Conservation (phyloP, 2,113 vertebrate species). For the Chitala chitala region DNA sequence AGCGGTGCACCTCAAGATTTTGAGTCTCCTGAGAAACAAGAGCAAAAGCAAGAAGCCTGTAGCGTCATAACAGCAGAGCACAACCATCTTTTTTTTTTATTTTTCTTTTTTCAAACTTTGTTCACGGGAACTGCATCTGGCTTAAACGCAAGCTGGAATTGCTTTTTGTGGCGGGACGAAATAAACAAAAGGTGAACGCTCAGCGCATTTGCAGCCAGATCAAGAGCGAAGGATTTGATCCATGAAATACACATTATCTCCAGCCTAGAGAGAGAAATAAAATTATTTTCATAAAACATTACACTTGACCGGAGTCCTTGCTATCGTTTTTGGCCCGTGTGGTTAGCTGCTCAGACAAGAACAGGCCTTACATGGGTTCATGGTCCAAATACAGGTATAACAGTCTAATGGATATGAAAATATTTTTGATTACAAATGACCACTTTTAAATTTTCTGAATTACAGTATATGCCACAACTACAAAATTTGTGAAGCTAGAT, state of each 20-base stretch:
- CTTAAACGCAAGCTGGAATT: conserved; percentile 22
- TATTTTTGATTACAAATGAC: too few relatives aligned
- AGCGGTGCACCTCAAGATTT: conserved; percentile 49
- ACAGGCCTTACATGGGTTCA: too few relatives aligned
- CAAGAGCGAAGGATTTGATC: conserved; percentile 18
- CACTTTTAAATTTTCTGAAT: too few relatives aligned
- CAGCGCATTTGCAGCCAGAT: not conserved
- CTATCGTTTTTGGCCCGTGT: not conserved
- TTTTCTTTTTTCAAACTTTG: not conserved
- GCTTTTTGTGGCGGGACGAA: conserved; percentile 14
- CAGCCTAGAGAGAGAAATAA: conserved; percentile 21
- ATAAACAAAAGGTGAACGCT: conserved; percentile 23
- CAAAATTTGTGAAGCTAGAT: too few relatives aligned
- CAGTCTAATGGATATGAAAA: too few relatives aligned
- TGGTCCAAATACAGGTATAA: conserved; percentile 6
- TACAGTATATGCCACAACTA: too few relatives aligned
- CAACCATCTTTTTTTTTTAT: not conserved
- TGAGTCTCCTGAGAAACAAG: conserved; percentile 30
- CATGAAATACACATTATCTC: conserved; percentile 34
- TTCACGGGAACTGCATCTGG: not conserved
- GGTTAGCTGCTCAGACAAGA: not conserved
- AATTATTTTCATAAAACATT: conserved; percentile 32
- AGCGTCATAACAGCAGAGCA: not conserved
- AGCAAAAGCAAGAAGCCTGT: conserved; percentile 34
- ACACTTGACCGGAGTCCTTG: not conserved